Conservation (phyloP, 1,140 invertebrate genomes). For the Dryas iulia region DNA sequence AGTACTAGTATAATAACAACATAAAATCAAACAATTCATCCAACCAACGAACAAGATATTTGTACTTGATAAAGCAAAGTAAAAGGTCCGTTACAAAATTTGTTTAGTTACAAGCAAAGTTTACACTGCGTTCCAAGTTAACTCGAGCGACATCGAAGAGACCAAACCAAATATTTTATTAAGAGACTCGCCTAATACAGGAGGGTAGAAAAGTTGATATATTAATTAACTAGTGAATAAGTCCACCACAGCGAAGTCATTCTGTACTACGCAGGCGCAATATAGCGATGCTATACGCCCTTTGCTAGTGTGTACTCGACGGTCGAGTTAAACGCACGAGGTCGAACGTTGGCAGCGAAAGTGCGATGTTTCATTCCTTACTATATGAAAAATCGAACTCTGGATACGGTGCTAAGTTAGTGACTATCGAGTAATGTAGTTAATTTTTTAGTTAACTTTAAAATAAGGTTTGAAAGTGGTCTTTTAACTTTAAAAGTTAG, state of each 20-base stretch:
- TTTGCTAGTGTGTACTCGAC: conserved; percentile 63
- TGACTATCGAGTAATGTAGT: conserved; percentile 24
- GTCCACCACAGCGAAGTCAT: conserved; percentile 69
- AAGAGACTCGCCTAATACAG: conserved; percentile 64
- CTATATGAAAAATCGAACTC: conserved; percentile 39
- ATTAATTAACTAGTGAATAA: conserved; percentile 78
- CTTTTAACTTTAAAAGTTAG: conserved; percentile 35
- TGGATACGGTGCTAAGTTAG: conserved; percentile 36
- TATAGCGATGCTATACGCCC: conserved; percentile 59
- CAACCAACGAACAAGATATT: not conserved
- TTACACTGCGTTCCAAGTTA: conserved; percentile 16
- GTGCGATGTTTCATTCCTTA: conserved; percentile 51
- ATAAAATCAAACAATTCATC: not conserved
- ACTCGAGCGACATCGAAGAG: conserved; percentile 29
- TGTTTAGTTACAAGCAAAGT: conserved; percentile 19
- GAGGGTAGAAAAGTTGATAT: conserved; percentile 76
- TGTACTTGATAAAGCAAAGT: not conserved
- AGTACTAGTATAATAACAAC: no score
- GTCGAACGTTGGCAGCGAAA: conserved; percentile 7
- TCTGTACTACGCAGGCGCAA: conserved; percentile 70
- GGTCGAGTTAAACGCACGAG: conserved; percentile 47
- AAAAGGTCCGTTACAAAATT: not conserved
- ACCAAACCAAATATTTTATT: conserved; percentile 73
- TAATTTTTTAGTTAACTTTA: not conserved
- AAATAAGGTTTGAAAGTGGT: conserved; percentile 30